Evolutionary conservation across 2,797 vertebrate genomes (phyloP), one percentile per base, ranked within the genome.

Genomic region (Allobates femoralis): DNA sequence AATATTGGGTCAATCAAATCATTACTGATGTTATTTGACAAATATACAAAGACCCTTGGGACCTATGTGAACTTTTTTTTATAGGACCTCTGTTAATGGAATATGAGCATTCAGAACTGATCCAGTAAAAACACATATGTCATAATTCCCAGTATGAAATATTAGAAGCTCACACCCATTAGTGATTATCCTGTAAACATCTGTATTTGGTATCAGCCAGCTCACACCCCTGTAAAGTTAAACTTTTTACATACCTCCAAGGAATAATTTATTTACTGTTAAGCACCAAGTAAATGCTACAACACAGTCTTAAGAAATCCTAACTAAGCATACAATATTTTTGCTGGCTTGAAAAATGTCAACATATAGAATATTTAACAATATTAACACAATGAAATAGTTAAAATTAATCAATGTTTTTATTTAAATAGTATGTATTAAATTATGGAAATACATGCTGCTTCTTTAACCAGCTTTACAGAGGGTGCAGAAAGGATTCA

Each of bases 91-190:
- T 77, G 50, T 21, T 77, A 56, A 77, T 55, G 11, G 23, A n/a
- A 53, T 32, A 28, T 32, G 51, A 76, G 55, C 50, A 51, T 76
- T 18, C 32, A 32, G 74, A 55, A 58, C 15, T 37, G 30, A 16
- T 79, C 21, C 55, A 79, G 60, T 78, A 60, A 79, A 37, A 79
- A 79, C 77, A 79, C 77, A 79, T 79, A 79, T 46, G 77, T 79
- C 77, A 79, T 41, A 41, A 78, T 34, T 78, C 76, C 76, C 76
- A 34, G 16, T 79, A 16, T 60, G 34, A 79, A 60, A 62, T 2
- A 0, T 60, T 60, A 50, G 21, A 60, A 37, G 23, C 55, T 26
- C 32, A 79, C 55, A 79, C 77, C 77, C 55, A 41, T 41, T 3
- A 60, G 34, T 60, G 37, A 41, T 62, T 16, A 60, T 46, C 23